Evolutionary conservation across 2,888 invertebrate genomes (phyloP).

Genomic region (Ennomos quercinarius): DNA sequence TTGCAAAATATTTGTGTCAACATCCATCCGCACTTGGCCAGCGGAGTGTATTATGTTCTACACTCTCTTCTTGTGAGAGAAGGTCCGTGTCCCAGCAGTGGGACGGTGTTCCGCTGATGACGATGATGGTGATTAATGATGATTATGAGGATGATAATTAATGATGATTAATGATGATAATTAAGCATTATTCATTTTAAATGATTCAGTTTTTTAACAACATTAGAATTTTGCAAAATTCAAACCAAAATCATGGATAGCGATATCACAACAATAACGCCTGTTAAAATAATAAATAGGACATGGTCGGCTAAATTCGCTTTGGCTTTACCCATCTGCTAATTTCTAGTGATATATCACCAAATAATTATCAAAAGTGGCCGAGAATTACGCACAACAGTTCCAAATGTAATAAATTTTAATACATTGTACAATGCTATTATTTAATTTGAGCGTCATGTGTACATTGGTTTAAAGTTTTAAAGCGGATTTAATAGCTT

Average conservation of each 20-base stretch:
- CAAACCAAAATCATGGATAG: neutral
- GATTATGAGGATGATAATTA: no score
- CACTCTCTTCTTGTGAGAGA: no score
- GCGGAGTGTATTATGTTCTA: no score
- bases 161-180: no score
- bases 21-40: no score
- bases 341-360: slow-evolving; percentile 6
- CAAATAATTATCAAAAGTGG: slow-evolving; percentile 22
- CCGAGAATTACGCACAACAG: slow-evolving; percentile 10
- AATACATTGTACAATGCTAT: slow-evolving; percentile 31
- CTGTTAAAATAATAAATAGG: neutral
- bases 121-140: no score
- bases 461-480: slow-evolving; percentile 27
- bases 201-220: no score
- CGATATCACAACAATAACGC: neutral
- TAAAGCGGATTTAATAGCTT: slow-evolving; percentile 7
- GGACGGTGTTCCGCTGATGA: no score
- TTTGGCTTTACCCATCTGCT: neutral
- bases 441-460: slow-evolving; percentile 34
- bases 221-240: no score
- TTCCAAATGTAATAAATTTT: slow-evolving; percentile 34
- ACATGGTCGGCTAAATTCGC: neutral
- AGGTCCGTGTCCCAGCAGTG: no score
- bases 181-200: no score
- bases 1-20: no score